Percentiles rank a stretch among this genome's conserved stretches.
These are phyloP conservation scores for Leucopsar rothschildi DNA, from an alignment of 2,113 vertebrate species.

Conservation along the genomic window DNA sequence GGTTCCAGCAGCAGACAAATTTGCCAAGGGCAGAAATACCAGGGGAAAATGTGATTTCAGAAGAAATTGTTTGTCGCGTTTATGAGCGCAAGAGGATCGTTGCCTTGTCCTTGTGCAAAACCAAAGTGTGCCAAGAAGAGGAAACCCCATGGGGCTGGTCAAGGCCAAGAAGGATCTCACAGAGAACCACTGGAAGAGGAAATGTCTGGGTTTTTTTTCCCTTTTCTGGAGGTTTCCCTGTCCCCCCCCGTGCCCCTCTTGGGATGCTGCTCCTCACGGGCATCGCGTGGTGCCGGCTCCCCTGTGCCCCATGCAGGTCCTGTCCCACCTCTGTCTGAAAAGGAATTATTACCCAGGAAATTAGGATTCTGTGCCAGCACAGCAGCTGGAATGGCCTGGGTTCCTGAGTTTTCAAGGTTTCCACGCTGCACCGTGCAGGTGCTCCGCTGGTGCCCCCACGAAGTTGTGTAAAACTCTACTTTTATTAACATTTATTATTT, in stretches of 20 bases:
- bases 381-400: neutral
- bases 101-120: accelerated
- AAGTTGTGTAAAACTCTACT: neutral
- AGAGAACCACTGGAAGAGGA: neutral
- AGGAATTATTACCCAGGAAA: neutral
- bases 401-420: neutral
- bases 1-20: neutral
- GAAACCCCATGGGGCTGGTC: neutral
- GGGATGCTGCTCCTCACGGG: accelerated
- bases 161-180: neutral
- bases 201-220: neutral
- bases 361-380: neutral
- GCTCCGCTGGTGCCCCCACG: neutral
- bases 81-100: accelerated
- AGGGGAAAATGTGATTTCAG: neutral
- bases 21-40: neutral
- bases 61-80: neutral
- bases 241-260: accelerated
- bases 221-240: neutral
- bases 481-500: neutral
- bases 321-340: no score
- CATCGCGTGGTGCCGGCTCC: accelerated
- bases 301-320: accelerated
- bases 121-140: neutral
- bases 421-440: neutral